Evolutionary conservation across 1,140 invertebrate species (phyloP), one percentile per base, ranked within the genome.

Genomic region (Ephestia elutella): DNA sequence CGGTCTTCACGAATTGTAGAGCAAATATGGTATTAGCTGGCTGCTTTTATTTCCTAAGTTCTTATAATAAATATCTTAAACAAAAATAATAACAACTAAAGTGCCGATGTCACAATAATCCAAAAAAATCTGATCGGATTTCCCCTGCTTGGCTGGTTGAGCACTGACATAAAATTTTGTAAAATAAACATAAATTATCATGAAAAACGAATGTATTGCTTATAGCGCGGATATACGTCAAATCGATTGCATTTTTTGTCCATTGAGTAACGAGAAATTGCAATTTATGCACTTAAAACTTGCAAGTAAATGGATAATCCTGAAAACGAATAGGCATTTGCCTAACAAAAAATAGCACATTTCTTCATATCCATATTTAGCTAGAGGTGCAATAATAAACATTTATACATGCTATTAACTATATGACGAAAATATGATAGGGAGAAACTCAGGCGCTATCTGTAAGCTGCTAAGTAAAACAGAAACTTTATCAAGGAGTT

Each of bases 401-500:
- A 28, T 28, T 28, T 28, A 5, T 28, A 28, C 8, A 5, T 4
- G 30, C 30, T 32, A 10, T 8, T 1, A 44, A 35, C 18, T 35
- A 2, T 19, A 49, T 13, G 9, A 35, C 32, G 53, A 25, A 53
- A 8, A 53, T 53, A 25, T 28, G 3, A 35, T 13, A 35, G 32
- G 7, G 2, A n/a, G n/a, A 13, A 15, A 15, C 13, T 15, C 13
- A 2, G 5, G 2, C 5, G 15, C 38, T 44, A 44, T 44, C 7
- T 44, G 13, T 44, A 17, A 44, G 38, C 15, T 5, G 10, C 2
- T 15, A 44, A 44, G 38, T 44, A 15, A 15, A 15, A 4, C n/a
- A 54, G 54, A 63, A 63, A 53, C 50, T 63, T 66, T 50, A 58
- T 57, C 61, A 57, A 59, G 56, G n/a, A 20, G 19, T 53, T 21